These are phyloP conservation scores for Glaucidium brasilianum DNA, from an alignment of 2,113 vertebrate genomes.

Conservation along the genomic window DNA sequence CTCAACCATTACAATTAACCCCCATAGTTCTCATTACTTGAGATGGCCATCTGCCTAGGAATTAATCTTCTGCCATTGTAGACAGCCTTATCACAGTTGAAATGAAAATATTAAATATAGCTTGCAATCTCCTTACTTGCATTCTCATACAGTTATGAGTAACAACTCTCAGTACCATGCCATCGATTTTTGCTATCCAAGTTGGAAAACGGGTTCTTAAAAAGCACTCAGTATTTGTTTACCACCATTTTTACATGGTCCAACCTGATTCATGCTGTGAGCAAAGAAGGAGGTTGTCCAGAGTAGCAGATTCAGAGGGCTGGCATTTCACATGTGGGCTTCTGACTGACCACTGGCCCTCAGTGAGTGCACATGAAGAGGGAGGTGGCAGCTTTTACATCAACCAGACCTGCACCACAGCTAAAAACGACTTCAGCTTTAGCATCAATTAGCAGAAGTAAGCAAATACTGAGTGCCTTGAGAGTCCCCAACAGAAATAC, in stretches of 20 bases:
- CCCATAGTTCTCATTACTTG: neutral
- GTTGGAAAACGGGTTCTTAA: neutral
- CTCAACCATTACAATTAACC: neutral
- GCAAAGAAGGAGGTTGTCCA: neutral
- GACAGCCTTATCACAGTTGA: neutral
- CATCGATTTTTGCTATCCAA: neutral
- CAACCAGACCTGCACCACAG: neutral
- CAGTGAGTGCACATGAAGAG: neutral
- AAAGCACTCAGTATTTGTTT: neutral
- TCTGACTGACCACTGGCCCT: neutral
- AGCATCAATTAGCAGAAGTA: neutral
- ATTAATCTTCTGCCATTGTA: neutral
- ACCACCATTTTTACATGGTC: neutral
- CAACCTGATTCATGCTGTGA: neutral
- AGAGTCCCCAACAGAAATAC: neutral
- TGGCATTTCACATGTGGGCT: neutral
- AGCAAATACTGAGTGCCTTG: neutral
- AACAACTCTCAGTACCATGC: neutral
- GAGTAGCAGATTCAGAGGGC: neutral
- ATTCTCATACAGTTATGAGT: neutral
- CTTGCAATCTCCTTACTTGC: neutral
- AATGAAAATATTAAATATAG: neutral
- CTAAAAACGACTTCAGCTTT: neutral
- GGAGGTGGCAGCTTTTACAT: neutral
- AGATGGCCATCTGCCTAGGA: neutral